phyloP scores from a whole-genome alignment of 2,797 vertebrate species.

The Pygocentrus nattereri region DNA sequence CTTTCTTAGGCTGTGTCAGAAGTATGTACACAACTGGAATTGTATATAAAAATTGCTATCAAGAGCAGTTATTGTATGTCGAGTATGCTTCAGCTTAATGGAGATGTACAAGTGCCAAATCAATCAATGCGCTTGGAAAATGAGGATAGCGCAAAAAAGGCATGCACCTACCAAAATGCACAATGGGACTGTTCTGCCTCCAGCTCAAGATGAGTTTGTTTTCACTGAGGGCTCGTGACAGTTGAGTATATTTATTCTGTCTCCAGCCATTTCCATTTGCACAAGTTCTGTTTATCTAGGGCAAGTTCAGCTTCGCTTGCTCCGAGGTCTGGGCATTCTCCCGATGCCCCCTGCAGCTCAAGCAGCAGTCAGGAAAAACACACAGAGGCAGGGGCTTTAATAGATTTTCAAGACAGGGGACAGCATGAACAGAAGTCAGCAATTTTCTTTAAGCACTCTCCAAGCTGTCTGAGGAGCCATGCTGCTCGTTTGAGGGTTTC shows the following conservation, averaged over 20 bases:
- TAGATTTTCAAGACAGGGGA: conserved; percentile 72
- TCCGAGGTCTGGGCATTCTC: conserved; percentile 48
- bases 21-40: background rate
- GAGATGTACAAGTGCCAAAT: background rate
- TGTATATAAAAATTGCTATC: background rate
- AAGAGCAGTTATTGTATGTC: background rate
- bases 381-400: conserved; percentile 57
- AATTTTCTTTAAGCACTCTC: conserved; percentile 66
- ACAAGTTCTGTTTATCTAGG: conserved; percentile 52
- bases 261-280: conserved; percentile 53
- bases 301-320: conserved; percentile 53
- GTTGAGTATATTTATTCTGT: conserved; percentile 45
- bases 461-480: conserved; percentile 59
- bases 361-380: conserved; percentile 49
- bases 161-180: conserved; percentile 13
- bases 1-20: background rate
- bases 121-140: conserved; percentile 2
- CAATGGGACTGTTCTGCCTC: conserved; percentile 16
- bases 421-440: conserved; percentile 71
- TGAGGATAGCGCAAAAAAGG: background rate
- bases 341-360: conserved; percentile 61
- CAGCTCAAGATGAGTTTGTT: conserved; percentile 40
- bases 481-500: conserved; percentile 51
- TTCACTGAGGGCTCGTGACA: conserved; percentile 40
- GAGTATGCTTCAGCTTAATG: background rate